Base-by-base conservation (phyloP, 2,888 invertebrate genomes). In the Gari tellinella region DNA sequence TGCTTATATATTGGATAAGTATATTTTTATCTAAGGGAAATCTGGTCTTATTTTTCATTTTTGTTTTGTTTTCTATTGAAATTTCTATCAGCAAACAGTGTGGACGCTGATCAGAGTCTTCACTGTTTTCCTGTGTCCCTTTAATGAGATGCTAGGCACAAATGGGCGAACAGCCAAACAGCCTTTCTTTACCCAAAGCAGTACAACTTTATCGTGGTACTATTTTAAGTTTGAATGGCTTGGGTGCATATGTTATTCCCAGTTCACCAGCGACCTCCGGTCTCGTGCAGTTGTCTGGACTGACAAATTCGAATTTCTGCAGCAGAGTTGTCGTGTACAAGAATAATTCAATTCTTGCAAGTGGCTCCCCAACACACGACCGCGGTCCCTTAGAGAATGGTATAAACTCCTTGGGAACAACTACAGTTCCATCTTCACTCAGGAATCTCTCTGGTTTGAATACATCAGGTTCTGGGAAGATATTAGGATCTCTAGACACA, bases 291-390 rank as follows among this genome's bases (percentile, higher is more conserved):
- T 48, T 55, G 0, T 45, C 43, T 12, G 63, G 48, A 14, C 55
- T 38, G 0, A n/a, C 26, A 51, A 77, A 26, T 3, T 52, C 45
- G 45, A 73, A 77, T 17, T 26, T 51, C 25, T 77, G 68, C 15
- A 77, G 17, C 46, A 77, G 14, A 3, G 69, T 48, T 4, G 77
- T 57, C 5, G 69, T 31, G 31, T 64, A 77, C 2, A 77, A 51
- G 56, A 77, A 77, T 17, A 77, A 15, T 31, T 77, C 77, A 62
- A 72, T 69, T 31, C 65, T 52, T 0, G 77, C 77, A 8, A 77
- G 31, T 15, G 69, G 51, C 46, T 77, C 77, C 0, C 77, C 77
- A 12, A 73, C 21, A 56, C 77, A 77, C 0, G 63, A 60, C 5
- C 77, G 68, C n/a, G 63, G 51, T 21, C 77, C 77, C 23, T 46